A percentile compares a stretch with the other conserved stretches of the same genome.
Conservation (phyloP, 1,140 invertebrate species). For the Cecropterus lyciades region DNA sequence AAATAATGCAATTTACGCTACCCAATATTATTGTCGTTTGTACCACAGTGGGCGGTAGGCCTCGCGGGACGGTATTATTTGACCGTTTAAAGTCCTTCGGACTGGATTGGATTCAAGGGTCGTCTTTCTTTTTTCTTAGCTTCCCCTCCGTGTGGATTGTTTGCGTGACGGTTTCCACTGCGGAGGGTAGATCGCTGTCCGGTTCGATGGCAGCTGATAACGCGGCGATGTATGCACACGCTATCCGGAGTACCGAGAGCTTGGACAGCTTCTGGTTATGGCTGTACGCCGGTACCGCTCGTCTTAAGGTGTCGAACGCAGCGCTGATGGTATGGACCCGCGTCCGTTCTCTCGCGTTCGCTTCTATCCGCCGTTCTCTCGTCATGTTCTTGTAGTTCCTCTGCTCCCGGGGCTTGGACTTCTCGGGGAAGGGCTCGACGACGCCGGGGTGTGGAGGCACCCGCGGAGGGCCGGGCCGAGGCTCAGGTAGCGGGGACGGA, state of each 20-base stretch:
- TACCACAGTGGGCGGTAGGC: constrained; percentile 51
- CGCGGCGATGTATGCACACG: constrained; percentile 95
- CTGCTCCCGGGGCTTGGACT: constrained; percentile 86
- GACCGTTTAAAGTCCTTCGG: constrained; percentile 31
- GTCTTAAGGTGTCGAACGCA: constrained; percentile 94
- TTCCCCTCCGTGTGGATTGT: constrained; percentile 97
- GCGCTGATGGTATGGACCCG: constrained; percentile 97
- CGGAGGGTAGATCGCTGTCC: constrained; percentile 88
- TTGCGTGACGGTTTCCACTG: constrained; percentile 93
- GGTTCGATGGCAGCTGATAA: constrained; percentile 89
- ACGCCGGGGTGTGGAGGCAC: constrained; percentile 85
- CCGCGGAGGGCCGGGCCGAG: constrained; percentile 66
- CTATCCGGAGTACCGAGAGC: constrained; percentile 95
- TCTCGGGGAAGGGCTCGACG: constrained; percentile 57
- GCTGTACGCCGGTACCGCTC: constrained; percentile 94
- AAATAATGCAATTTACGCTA: constrained; percentile 45
- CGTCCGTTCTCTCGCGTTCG: constrained; percentile 96
- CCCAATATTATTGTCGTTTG: constrained; percentile 72
- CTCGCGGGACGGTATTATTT: constrained; percentile 51
- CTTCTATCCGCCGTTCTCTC: constrained; percentile 94
- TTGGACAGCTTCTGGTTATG: constrained; percentile 97
- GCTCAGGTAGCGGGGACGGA: constrained; percentile 53
- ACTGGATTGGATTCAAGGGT: constrained; percentile 68
- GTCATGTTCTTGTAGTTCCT: constrained; percentile 98
- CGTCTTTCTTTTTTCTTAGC: constrained; percentile 93